Base-by-base conservation (phyloP, 1,140 invertebrate species). In the Capitella teleta region DNA sequence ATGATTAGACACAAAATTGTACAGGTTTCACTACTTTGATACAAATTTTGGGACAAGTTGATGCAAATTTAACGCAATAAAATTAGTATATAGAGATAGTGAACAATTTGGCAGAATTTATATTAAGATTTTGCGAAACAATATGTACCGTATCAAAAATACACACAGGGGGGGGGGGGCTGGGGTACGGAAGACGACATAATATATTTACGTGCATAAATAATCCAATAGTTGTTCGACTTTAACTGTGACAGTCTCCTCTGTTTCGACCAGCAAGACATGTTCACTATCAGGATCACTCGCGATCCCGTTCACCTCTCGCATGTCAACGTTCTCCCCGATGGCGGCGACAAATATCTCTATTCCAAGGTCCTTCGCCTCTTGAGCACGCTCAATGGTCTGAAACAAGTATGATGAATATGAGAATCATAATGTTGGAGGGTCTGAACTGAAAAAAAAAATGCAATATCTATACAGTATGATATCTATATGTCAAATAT, bases 251-350 rank as follows among this genome's bases (percentile, higher is more conserved):
- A 40, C 25, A n/a, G 19, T 40, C 10, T 40, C 19, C 2, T 40
- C 8, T 16, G 8, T 14, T 12, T 40, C 25, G n/a, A 44, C 8
- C 16, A 16, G 16, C 21, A 44, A 16, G 36, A 19, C 50, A 32
- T 52, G 21, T 3, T 32, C 16, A 0, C 1, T 37, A 21, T 47
- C 42, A 10, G 50, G 50, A 21, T 47, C 42, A 16, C 24, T 48
- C n/a, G 41, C 44, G 3, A 52, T 47, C n/a, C 30, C 41, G 30
- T 25, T 47, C 16, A 52, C 21, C 37, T 52, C 50, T 19, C 32
- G 19, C 32, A 18, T 28, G 42, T 47, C 34, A 6, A 36, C 43
- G 21, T 34, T 1, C 5, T 26, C 30, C 2, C 42, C 42, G 21
- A 47, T 47, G n/a, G 37, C 50, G 14, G 41, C 41, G 26, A 40